Evolutionary conservation across 2,797 vertebrate genomes (phyloP).

Genomic region (Numenius phaeopus): DNA sequence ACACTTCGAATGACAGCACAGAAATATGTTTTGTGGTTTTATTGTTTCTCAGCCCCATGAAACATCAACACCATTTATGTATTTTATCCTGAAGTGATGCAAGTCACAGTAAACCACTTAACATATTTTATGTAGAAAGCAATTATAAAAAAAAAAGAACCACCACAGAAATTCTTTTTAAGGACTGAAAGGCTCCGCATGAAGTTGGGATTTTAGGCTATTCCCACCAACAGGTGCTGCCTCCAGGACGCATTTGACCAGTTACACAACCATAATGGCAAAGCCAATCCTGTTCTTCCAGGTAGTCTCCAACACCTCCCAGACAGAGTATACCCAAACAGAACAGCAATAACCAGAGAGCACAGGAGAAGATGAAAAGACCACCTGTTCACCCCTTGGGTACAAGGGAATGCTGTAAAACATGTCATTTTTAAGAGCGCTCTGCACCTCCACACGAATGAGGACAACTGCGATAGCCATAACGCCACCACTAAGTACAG

Average conservation of each 20-base stretch:
- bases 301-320: background rate
- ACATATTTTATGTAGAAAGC: rapidly evolving
- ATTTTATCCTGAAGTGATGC: background rate
- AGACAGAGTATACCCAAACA: background rate
- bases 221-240: background rate
- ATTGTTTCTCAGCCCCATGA: background rate
- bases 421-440: background rate
- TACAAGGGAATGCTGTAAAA: background rate
- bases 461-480: background rate
- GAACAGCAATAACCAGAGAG: background rate
- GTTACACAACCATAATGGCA: rapidly evolving
- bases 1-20: background rate
- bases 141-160: background rate
- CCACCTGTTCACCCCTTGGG: too few species aligned
- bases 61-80: background rate
- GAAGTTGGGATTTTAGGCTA: background rate
- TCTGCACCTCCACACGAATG: background rate
- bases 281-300: background rate
- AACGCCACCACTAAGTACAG: background rate
- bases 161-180: background rate
- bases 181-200: background rate
- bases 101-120: background rate
- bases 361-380: background rate
- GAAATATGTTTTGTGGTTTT: background rate
- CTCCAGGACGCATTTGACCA: background rate